Evolutionary conservation across 2,888 invertebrate genomes (phyloP).

Genomic region (Rhagonycha lutea): DNA sequence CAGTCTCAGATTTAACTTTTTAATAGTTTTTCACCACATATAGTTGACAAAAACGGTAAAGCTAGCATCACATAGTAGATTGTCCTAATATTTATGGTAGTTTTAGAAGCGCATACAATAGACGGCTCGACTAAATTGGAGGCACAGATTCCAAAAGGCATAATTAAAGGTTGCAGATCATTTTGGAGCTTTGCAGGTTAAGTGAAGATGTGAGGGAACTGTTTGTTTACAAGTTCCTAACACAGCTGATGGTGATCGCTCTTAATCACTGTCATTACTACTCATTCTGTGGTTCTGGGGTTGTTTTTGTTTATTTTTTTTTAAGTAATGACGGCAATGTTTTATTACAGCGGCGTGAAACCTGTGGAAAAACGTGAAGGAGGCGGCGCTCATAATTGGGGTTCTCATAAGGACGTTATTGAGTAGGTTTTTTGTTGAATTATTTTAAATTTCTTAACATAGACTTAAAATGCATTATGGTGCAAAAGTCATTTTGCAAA

Average conservation of each 20-base stretch:
- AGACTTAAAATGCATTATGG: conserved; percentile 22
- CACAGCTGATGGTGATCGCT: not conserved
- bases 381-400: conserved; percentile 95
- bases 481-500: conserved; percentile 12
- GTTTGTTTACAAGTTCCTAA: not conserved
- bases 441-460: conserved; percentile 14
- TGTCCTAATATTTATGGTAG: no score
- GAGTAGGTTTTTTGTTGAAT: conserved; percentile 60
- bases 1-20: no score
- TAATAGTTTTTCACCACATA: no score
- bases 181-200: not conserved
- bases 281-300: conserved; percentile 3
- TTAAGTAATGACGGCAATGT: conserved; percentile 36
- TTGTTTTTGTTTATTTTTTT: conserved; percentile 19
- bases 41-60: no score
- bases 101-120: no score
- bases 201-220: not conserved
- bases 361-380: conserved; percentile 94
- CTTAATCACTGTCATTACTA: not conserved
- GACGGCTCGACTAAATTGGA: no score
- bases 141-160: not conserved
- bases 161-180: not conserved
- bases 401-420: conserved; percentile 88
- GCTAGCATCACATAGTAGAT: no score
- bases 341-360: conserved; percentile 76